Conservation (phyloP, 2,888 invertebrate genomes). For the Chrysina gloriosa region DNA sequence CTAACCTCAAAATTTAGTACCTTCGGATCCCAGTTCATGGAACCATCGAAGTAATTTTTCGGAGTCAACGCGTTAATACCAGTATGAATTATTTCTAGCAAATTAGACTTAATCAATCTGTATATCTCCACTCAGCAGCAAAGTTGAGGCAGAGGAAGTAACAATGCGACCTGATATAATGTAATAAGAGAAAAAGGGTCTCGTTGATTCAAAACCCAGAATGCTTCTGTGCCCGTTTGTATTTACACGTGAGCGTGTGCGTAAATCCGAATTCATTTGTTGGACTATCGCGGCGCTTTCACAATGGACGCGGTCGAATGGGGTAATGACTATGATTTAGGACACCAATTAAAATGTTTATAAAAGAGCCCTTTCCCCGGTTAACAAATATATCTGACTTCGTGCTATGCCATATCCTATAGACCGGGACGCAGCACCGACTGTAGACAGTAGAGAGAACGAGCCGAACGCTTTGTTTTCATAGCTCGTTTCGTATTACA, state of each 20-base stretch:
- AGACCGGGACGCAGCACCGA: background rate
- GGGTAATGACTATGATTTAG: conserved; percentile 63
- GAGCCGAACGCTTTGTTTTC: conserved; percentile 42
- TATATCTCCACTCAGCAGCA: no score
- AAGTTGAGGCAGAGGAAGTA: background rate
- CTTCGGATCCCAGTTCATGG: no score
- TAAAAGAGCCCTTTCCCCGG: conserved; percentile 56
- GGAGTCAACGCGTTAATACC: no score
- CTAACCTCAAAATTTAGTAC: no score
- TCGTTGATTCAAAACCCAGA: background rate
- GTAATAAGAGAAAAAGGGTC: background rate
- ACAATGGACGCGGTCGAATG: conserved; percentile 53
- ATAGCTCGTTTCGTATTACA: conserved; percentile 47
- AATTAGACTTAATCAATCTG: no score
- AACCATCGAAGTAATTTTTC: no score
- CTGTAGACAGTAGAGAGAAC: conserved; percentile 9
- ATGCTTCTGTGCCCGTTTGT: background rate
- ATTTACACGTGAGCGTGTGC: background rate
- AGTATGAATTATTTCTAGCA: no score
- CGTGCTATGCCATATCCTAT: conserved; percentile 19
- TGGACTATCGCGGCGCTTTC: conserved; percentile 51
- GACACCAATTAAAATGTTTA: conserved; percentile 64
- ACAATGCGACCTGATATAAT: background rate
- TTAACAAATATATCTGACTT: conserved; percentile 42
- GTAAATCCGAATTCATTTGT: conserved; percentile 52